Evolutionary conservation across 1,140 invertebrate genomes (phyloP).

Genomic region (Drosophila seguyi): DNA sequence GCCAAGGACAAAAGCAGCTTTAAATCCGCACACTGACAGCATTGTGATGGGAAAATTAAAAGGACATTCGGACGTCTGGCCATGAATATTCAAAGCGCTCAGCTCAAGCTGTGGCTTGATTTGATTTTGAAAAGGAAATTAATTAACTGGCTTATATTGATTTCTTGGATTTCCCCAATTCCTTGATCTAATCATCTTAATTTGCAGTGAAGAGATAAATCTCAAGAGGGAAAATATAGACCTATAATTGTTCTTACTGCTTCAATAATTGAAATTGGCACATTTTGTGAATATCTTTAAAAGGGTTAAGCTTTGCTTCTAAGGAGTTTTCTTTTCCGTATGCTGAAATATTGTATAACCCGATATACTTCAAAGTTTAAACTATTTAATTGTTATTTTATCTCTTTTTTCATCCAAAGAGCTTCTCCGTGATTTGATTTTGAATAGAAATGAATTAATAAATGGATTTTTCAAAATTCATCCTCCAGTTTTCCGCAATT

Average conservation of each 20-base stretch:
- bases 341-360: no score
- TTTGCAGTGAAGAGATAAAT: neutral
- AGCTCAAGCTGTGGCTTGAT: constrained; percentile 5
- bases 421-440: neutral
- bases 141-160: constrained; percentile 30
- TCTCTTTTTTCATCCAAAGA: no score
- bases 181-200: neutral
- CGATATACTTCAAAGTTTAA: no score
- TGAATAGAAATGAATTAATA: constrained; percentile 12
- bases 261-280: neutral
- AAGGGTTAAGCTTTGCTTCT: no score
- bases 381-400: no score
- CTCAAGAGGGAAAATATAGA: no score
- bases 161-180: neutral
- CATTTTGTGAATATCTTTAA: no score
- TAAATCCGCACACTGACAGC: constrained; percentile 28
- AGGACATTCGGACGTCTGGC: constrained; percentile 9
- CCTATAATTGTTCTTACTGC: neutral
- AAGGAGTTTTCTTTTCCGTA: no score
- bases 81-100: constrained; percentile 12
- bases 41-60: constrained; percentile 28
- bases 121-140: constrained; percentile 23
- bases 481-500: constrained; percentile 4
- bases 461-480: neutral
- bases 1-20: constrained; percentile 27